Evolutionary conservation across 92 coral and sea anemone genomes (phyloP).

Genomic region (Phenganax subtilis): DNA sequence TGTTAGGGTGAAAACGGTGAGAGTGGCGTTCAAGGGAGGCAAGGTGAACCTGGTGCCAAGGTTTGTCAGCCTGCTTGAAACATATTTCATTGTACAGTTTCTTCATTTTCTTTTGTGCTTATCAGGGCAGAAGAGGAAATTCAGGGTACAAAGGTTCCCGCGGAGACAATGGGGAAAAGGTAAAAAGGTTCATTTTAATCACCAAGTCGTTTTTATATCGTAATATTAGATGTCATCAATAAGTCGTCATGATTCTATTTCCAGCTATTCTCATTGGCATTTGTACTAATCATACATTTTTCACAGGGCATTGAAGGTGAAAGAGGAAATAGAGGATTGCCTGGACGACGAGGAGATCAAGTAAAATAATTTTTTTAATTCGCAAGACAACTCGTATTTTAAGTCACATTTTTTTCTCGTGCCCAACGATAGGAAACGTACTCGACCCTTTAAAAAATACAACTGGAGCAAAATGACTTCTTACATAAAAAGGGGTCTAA

Average conservation of each 20-base stretch:
- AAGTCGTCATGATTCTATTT: not conserved
- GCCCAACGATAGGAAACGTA: too few relatives aligned
- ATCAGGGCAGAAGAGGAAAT: slow-evolving; percentile 10
- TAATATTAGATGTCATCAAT: not conserved
- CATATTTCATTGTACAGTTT: too few relatives aligned
- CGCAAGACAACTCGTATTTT: not conserved
- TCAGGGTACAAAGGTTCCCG: slow-evolving; percentile 10
- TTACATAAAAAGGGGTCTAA: too few relatives aligned
- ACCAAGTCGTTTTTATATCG: not conserved
- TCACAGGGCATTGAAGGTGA: slow-evolving; percentile 15
- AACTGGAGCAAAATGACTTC: too few relatives aligned
- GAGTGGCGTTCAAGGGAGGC: slow-evolving; percentile 9
- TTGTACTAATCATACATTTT: not conserved
- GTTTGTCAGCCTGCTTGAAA: not conserved
- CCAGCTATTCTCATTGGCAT: not conserved
- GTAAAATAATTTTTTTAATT: not conserved
- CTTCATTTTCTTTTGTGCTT: not conserved
- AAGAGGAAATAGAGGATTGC: slow-evolving; percentile 1
- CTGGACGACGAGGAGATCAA: slow-evolving; percentile 17
- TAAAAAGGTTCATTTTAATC: not conserved
- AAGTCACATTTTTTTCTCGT: too few relatives aligned
- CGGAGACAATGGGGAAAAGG: slow-evolving; percentile 24
- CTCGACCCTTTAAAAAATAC: too few relatives aligned
- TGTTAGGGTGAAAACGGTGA: slow-evolving; percentile 23
- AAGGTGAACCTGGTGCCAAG: slow-evolving; percentile 27